Evolutionary conservation across 2,797 vertebrate genomes (phyloP).

Genomic region (Ctenosaura bakeri): DNA sequence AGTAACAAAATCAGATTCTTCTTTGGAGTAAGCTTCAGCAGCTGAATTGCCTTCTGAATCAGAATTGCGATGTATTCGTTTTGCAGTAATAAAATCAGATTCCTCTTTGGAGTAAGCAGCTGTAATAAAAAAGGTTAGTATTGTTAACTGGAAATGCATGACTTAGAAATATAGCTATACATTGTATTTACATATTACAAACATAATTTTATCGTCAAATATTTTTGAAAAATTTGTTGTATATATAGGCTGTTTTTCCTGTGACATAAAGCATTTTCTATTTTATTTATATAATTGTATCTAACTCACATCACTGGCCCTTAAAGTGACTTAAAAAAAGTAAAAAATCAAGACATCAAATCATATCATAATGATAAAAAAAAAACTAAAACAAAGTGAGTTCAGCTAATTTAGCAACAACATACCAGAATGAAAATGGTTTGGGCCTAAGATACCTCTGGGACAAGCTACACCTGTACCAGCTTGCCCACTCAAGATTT

Average conservation of each 20-base stretch:
- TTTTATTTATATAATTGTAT: background rate
- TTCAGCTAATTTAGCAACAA: background rate
- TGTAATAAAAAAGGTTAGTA: slow-evolving; percentile 54
- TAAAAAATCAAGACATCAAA: background rate
- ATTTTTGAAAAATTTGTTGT: background rate
- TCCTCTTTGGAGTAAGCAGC: slow-evolving; percentile 53
- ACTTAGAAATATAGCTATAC: background rate
- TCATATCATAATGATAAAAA: background rate
- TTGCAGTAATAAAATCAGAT: slow-evolving; percentile 35
- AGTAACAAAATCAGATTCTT: slow-evolving; percentile 41
- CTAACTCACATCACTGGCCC: background rate
- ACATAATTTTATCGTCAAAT: slow-evolving; percentile 2
- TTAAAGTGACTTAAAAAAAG: background rate
- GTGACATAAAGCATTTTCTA: background rate
- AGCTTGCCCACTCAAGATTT: background rate
- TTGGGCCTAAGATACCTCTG: background rate
- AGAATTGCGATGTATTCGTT: slow-evolving; percentile 30
- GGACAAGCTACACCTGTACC: background rate
- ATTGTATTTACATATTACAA: background rate
- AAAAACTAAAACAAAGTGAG: background rate
- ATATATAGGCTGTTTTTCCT: background rate
- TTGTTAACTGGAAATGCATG: background rate
- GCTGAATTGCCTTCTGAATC: slow-evolving; percentile 51
- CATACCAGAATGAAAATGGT: background rate
- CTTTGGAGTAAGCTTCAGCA: slow-evolving; percentile 43